Base-by-base conservation (phyloP, 2,888 invertebrate species). In the Rotaria macrura region DNA sequence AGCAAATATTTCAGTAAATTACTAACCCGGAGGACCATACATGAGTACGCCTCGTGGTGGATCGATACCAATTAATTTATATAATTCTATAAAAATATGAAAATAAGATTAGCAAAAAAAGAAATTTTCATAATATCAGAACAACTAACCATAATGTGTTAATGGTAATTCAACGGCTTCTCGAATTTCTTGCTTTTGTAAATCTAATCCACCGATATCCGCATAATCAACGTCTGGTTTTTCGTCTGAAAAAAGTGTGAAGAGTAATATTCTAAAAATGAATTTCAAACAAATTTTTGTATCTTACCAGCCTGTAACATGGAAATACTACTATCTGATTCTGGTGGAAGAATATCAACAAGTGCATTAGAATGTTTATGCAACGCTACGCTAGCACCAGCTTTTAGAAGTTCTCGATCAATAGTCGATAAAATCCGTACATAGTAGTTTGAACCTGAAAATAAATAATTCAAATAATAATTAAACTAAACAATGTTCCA, bases 301-400 rank as follows among this genome's bases (percentile, higher is more conserved):
- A 65, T 79, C 89, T 90, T 91, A 94, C 94, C 94, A 90, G 96
- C 95, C 92, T 95, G 94, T 87, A 99, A 92, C 98, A 99, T 98
- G 85, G 97, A 96, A 88, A 99, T 99, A 72, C 96, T 97, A 88
- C 97, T 97, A 91, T 99, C 99, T 2, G 98, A 98, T 92, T 99
- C 99, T 1, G 99, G 98, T 10, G 99, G 99, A 74, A 99, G 92
- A 7, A 99, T 98, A 93, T 99, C 99, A 0, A 99, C 99, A 86
- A 99, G 92, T n/a, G 99, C 98, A 93, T 99, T 99, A 89, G 97
- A 97, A 92, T 99, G 98, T 91, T 99, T 99, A 91, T 99, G 99
- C 54, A 99, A 93, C 34, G 98, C 98, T 47, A 99, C 99, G 88
- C 97, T 97, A 25, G 98, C 97, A 1, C 97, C 97, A 0, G 99